Evolutionary conservation across 2,113 vertebrate genomes (phyloP).

Genomic region (Gavia stellata): DNA sequence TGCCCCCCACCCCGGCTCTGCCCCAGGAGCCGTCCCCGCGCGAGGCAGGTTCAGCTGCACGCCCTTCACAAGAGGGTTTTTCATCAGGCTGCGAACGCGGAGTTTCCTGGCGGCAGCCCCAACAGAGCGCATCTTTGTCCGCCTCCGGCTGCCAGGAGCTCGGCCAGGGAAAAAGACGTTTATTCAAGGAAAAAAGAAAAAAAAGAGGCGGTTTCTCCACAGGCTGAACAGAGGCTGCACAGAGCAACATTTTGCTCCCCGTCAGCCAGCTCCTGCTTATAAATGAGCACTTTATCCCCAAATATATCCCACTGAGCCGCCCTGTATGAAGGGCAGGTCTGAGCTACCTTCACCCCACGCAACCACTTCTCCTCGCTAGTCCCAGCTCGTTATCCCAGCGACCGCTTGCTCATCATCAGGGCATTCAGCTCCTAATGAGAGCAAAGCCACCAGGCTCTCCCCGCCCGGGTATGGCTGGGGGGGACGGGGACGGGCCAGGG

Average conservation of each 20-base stretch:
- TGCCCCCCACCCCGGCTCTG: neutral
- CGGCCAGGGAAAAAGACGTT: neutral
- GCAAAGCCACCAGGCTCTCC: neutral
- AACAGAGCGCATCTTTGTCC: constrained; percentile 8
- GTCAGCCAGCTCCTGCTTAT: neutral
- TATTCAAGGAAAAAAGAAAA: neutral
- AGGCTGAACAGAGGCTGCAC: constrained; percentile 1
- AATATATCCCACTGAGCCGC: neutral
- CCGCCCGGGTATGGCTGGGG: neutral
- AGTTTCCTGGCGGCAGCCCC: constrained; percentile 3
- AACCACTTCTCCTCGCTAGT: neutral
- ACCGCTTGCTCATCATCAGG: neutral
- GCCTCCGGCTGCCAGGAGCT: neutral
- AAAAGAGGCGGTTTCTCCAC: neutral
- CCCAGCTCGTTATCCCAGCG: neutral
- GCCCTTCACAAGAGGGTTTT: neutral
- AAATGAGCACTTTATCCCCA: neutral
- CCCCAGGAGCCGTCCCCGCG: neutral
- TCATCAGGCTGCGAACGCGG: neutral
- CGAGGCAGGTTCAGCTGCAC: neutral
- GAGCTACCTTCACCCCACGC: neutral
- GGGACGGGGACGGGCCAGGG: too few species aligned
- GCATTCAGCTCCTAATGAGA: fast-evolving
- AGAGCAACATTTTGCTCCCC: neutral
- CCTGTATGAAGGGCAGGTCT: neutral